Evolutionary conservation across 2,797 vertebrate genomes (phyloP).

Genomic region (Nasua narica): DNA sequence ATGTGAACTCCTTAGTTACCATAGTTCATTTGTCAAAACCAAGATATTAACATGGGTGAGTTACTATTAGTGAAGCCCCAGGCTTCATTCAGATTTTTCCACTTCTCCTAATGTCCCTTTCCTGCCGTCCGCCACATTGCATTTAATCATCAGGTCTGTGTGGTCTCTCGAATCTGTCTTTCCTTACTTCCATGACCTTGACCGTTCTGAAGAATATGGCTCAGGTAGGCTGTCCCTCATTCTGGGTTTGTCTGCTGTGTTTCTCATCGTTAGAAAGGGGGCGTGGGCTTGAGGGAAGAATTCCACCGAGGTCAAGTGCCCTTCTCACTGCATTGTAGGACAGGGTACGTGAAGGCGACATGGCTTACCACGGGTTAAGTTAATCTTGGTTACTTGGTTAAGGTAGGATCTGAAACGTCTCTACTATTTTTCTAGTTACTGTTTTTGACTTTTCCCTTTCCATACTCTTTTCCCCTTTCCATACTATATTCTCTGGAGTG

Average conservation of each 20-base stretch:
- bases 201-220: neutral
- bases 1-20: neutral
- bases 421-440: neutral
- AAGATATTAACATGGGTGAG: neutral
- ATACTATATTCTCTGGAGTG: neutral
- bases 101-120: neutral
- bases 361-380: neutral
- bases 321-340: neutral
- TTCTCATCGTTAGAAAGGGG: neutral
- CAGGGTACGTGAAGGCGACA: accelerated
- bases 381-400: neutral
- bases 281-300: neutral
- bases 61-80: neutral
- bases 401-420: neutral
- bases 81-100: neutral
- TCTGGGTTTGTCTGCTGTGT: neutral
- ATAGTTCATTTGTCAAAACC: neutral
- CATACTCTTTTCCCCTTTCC: neutral
- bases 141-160: accelerated
- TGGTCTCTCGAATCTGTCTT: neutral
- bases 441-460: neutral
- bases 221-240: neutral
- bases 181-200: neutral
- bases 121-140: neutral
- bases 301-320: neutral